These are phyloP conservation scores for Hylaea fasciaria DNA, from an alignment of 2,888 invertebrate genomes.

Conservation along the genomic window DNA sequence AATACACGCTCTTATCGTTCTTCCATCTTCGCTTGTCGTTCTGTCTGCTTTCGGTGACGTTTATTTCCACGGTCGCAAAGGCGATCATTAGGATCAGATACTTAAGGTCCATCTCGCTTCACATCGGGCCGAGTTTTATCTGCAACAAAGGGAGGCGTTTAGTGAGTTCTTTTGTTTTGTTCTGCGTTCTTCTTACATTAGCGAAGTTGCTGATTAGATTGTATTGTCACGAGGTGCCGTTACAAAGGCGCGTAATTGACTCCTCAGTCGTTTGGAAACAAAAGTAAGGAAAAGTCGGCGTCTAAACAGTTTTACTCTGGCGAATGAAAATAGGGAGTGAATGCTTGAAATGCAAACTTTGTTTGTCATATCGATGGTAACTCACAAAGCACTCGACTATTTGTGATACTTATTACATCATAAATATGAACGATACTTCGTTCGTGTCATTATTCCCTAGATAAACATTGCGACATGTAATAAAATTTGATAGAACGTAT, in stretches of 20 bases:
- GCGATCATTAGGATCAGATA: conserved; percentile 80
- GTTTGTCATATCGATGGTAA: conserved; percentile 10
- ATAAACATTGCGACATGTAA: too few species aligned
- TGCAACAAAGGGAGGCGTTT: conserved; percentile 73
- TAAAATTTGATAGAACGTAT: too few species aligned
- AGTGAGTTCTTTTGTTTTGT: conserved; percentile 58
- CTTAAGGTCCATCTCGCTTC: conserved; percentile 77
- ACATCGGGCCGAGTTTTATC: conserved; percentile 66
- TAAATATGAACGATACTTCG: not conserved
- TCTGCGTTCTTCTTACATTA: conserved; percentile 53
- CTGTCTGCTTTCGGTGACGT: conserved; percentile 78
- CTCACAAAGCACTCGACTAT: not conserved
- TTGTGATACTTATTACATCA: too few species aligned
- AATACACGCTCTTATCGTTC: conserved; percentile 71
- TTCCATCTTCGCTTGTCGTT: conserved; percentile 80
- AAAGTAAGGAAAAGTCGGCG: conserved; percentile 40
- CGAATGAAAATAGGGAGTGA: conserved; percentile 23
- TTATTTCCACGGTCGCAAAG: conserved; percentile 78
- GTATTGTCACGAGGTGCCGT: conserved; percentile 57
- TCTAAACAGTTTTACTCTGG: conserved; percentile 39
- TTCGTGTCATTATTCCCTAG: too few species aligned
- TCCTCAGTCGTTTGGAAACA: conserved; percentile 47
- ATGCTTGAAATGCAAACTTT: conserved; percentile 14
- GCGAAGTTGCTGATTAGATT: conserved; percentile 59
- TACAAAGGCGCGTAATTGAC: conserved; percentile 54